phyloP scores from a whole-genome alignment of 2,888 invertebrate genomes.

The Drosophila ustulata region DNA sequence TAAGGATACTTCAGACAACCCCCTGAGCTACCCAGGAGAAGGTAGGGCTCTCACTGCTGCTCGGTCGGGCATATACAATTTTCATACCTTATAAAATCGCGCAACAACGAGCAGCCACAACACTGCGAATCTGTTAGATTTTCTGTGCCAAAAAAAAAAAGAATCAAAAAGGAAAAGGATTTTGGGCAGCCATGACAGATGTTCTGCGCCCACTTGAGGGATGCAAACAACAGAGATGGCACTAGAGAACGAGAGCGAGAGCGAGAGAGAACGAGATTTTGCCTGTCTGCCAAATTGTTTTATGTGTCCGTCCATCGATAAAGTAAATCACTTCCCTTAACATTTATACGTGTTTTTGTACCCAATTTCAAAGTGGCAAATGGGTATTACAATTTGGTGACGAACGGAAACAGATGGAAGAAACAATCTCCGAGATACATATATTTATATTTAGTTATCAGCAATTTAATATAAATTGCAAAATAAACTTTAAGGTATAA shows the following conservation, averaged over 20 bases:
- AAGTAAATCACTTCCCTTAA: constrained; percentile 71
- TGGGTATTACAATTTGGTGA: no score
- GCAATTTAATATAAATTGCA: no score
- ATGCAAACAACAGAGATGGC: constrained; percentile 28
- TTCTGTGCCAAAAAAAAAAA: constrained; percentile 10
- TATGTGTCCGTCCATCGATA: constrained; percentile 67
- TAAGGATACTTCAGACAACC: constrained; percentile 13
- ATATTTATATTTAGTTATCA: no score
- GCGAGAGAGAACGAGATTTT: constrained; percentile 5
- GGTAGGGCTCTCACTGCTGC: not conserved
- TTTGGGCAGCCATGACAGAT: constrained; percentile 56
- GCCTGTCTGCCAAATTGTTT: constrained; percentile 65
- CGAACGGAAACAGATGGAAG: no score
- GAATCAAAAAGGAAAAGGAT: constrained; percentile 27
- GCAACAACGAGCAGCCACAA: constrained; percentile 20
- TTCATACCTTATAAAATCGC: constrained; percentile 65
- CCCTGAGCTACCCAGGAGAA: not conserved
- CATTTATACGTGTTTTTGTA: constrained; percentile 22
- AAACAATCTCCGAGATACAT: no score
- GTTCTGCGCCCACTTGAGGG: constrained; percentile 55
- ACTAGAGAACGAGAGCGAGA: not conserved
- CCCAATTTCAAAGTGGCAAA: not conserved
- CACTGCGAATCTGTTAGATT: constrained; percentile 11
- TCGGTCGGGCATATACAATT: constrained; percentile 52
- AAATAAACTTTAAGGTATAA: no score